Evolutionary conservation across 2,888 invertebrate genomes (phyloP), one percentile per base, ranked within the genome.

Genomic region (Diarsia rubi): DNA sequence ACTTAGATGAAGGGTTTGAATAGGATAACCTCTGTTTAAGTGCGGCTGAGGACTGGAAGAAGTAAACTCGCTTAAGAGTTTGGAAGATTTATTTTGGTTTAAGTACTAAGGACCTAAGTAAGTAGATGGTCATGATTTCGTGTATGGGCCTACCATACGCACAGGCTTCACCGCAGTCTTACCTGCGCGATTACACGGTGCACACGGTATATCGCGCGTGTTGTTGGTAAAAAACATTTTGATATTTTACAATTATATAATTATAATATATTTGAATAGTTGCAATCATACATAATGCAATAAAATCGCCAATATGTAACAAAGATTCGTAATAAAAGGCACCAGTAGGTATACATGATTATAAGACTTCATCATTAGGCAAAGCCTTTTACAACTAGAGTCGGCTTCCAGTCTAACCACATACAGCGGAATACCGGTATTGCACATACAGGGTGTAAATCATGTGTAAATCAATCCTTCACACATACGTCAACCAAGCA

Each of bases 11-110:
- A 54, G 31, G 14, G n/a, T 57, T 71, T 54, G 31, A 65, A 47
- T 60, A 19, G 47, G 63, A 66, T 54, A 62, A 27, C 31, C 42
- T 27, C n/a, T 11, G 19, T 76, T 60, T 44, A 27, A 76, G n/a
- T 59, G 45, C n/a, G 57, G 14, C 14, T 54, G 21, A 63, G 27
- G 2, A 16, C 16, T 31, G 44, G 9, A 24, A 37, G 19, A 44
- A 45, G 21, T 42, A 44, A 42, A 31, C 57, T 68, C 21, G 16
- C 21, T 59, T 24, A n/a, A 11, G 14, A 62, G 31, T 49, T 62
- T 78, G 4, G 42, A 27, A n/a, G 14, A 57, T 59, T 47, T 31
- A 19, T 57, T 19, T 54, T 19, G 9, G 8, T 27, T 9, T 27
- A 44, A 0, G 11, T 44, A 27, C 27, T 9, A 9, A 27, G 9